phyloP scores from a whole-genome alignment of 30 jellyfish, hydroid and myxozoan species.

The Morbakka virulenta region DNA sequence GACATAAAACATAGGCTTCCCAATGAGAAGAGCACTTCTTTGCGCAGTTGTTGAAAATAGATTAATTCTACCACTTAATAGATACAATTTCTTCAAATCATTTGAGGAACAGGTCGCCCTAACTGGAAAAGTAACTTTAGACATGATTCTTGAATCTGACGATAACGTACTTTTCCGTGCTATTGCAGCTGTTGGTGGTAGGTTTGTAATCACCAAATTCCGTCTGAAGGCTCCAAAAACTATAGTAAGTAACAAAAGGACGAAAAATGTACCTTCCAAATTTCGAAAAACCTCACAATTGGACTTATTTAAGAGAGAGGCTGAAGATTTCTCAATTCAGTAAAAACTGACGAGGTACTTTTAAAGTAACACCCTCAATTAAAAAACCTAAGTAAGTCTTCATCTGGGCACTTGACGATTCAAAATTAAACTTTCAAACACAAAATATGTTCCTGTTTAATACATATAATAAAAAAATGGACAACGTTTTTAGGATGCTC shows the following conservation, averaged over 20 bases:
- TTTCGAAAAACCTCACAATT: not conserved
- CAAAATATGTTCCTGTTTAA: no score
- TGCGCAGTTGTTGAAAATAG: not conserved
- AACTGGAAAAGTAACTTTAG: conserved; percentile 9
- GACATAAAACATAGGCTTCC: conserved; percentile 16
- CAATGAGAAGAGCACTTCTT: conserved; percentile 33
- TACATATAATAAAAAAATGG: no score
- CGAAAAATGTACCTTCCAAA: not conserved
- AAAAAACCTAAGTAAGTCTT: no score
- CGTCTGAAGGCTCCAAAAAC: conserved; percentile 19
- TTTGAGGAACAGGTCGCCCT: conserved; percentile 14
- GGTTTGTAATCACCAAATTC: conserved; percentile 1
- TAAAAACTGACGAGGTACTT: no score
- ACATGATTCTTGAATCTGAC: conserved; percentile 8
- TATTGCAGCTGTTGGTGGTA: conserved; percentile 5
- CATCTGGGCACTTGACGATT: not conserved
- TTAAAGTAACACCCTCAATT: no score
- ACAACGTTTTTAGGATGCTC: not conserved
- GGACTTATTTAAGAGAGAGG: conserved; percentile 11
- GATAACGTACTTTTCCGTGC: conserved; percentile 18
- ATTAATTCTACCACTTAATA: conserved; percentile 9
- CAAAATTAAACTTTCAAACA: not conserved
- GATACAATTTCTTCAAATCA: conserved; percentile 15
- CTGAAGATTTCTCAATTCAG: no score
- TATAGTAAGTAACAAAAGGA: not conserved